Evolutionary conservation across 2,113 vertebrate species (phyloP), one percentile per base, ranked within the genome.

Genomic region (Triplophysa rosa): DNA sequence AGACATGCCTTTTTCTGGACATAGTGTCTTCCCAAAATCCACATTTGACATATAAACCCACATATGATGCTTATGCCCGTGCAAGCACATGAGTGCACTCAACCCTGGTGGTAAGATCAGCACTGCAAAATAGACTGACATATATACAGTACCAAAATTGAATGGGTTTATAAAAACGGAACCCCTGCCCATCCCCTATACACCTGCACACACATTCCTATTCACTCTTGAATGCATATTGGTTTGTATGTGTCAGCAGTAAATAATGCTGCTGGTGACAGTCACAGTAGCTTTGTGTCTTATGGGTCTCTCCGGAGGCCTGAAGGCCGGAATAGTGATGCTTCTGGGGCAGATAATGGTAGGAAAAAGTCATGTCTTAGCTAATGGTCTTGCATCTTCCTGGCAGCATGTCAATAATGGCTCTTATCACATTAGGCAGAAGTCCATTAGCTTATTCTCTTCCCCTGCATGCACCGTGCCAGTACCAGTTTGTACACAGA

Each of bases 371-470:
- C 58, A 92, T 89, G 94, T 91, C 92, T 91, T 92, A 95, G 94
- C 95, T 99, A 98, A 99, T 99, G 95, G 96, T 93, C 95, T 94
- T 95, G 94, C 90, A 77, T 96, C 94, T 98, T 96, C 95, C 95
- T 98, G 96, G 96, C 95, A 95, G 96, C 95, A 95, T 97, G 95
- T 98, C 97, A 98, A 95, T 97, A 99, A 96, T 95, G 94, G 92
- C 93, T 96, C 93, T 98, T 96, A 98, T 99, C 96, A 95, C 95
- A 96, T 98, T 98, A 98, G 97, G 94, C 94, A 95, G 94, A 95
- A 96, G 93, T 93, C 95, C 96, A 98, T 98, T 98, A 98, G 93
- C 93, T 95, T 94, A 94, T 96, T 95, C 94, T 95, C 93, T 92
- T 67, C 61, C 13, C 47, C 37, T 80, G 61, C 69, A 70, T 70